Percentiles rank a stretch among this genome's conserved stretches.
Evolutionary conservation across 64 coral and sea anemone genomes (phyloP).

Genomic region (Orbicella faveolata): DNA sequence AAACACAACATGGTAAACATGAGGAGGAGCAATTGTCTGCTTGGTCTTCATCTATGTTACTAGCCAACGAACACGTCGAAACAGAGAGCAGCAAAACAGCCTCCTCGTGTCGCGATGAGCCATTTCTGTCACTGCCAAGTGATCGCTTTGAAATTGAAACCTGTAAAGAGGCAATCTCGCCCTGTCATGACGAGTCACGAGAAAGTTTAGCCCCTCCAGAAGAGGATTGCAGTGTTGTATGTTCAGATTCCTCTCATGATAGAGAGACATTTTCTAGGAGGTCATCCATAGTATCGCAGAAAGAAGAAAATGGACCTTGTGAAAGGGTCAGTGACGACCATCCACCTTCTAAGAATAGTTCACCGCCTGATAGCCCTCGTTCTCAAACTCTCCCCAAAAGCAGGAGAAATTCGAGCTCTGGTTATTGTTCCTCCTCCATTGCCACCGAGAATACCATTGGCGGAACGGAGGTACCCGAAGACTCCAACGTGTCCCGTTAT

Average conservation of each 20-base stretch:
- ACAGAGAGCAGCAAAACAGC: not conserved
- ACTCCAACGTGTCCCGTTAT: conserved; percentile 3
- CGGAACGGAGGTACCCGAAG: not conserved
- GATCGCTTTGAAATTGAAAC: not conserved
- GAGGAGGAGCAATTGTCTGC: not conserved
- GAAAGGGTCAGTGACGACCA: not conserved
- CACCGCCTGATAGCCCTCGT: not conserved
- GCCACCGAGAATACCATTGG: not conserved
- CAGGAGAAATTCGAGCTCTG: not conserved
- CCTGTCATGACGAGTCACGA: not conserved
- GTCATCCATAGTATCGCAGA: not conserved
- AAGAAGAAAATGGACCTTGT: not conserved
- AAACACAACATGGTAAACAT: not conserved
- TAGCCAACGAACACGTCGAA: not conserved
- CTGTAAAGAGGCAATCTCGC: not conserved
- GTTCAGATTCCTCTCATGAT: not conserved
- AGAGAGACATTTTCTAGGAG: not conserved
- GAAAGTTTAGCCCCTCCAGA: not conserved
- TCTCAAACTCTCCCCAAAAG: not conserved
- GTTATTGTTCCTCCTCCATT: not conserved
- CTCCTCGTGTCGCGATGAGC: not conserved
- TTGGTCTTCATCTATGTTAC: conserved; percentile 1
- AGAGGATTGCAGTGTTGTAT: not conserved
- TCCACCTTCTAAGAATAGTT: not conserved
- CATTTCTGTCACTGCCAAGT: not conserved